Percentiles rank a stretch among this genome's conserved stretches.
These are phyloP conservation scores for Frankliniella fusca DNA, from an alignment of 2,888 invertebrate genomes.

Conservation along the genomic window DNA sequence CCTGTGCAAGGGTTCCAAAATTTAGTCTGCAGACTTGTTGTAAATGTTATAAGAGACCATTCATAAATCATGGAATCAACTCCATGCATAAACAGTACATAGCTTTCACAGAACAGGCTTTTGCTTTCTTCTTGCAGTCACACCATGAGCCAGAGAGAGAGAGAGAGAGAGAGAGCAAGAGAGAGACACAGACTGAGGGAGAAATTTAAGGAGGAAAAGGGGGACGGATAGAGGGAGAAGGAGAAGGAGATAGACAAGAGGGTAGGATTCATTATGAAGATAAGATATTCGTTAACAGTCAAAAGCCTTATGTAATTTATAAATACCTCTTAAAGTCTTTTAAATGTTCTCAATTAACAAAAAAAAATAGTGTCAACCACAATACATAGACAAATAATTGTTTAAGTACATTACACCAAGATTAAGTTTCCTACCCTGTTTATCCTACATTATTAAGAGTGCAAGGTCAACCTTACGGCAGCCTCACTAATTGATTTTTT, in stretches of 20 bases:
- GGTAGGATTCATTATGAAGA: background rate
- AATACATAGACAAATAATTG: background rate
- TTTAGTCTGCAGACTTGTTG: too few relatives aligned
- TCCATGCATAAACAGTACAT: too few relatives aligned
- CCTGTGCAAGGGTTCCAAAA: too few relatives aligned
- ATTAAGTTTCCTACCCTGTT: conserved; percentile 7
- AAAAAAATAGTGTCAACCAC: background rate
- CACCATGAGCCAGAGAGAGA: too few relatives aligned
- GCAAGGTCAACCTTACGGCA: background rate
- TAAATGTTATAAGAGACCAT: too few relatives aligned
- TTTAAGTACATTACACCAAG: background rate
- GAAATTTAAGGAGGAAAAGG: too few relatives aligned
- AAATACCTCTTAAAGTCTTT: background rate
- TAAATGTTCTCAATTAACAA: background rate
- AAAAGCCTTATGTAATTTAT: background rate
- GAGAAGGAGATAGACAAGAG: background rate
- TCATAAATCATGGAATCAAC: too few relatives aligned
- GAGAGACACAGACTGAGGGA: too few relatives aligned
- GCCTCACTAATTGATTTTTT: conserved; percentile 23
- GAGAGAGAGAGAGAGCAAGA: too few relatives aligned
- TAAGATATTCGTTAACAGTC: background rate
- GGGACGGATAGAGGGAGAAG: too few relatives aligned
- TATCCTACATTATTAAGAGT: background rate
- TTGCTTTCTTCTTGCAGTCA: too few relatives aligned
- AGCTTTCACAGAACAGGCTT: too few relatives aligned